Evolutionary conservation across 2,888 invertebrate genomes (phyloP).

Genomic region (Venustoraphidia nigricollis): DNA sequence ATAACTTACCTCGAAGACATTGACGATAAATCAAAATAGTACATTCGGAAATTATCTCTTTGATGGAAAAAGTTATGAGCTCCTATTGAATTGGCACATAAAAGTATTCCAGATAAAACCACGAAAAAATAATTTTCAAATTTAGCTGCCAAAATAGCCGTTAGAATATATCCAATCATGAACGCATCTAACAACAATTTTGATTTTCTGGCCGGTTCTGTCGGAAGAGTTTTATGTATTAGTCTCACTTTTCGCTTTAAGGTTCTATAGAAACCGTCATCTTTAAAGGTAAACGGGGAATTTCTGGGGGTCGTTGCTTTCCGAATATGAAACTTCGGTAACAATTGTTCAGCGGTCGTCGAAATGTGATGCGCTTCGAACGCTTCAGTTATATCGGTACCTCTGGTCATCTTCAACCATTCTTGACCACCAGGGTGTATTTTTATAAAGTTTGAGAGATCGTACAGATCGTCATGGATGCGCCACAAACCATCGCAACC

Average conservation of each 20-base stretch:
- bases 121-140: constrained; percentile 26
- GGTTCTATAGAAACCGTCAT: constrained; percentile 58
- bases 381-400: constrained; percentile 66
- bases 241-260: constrained; percentile 43
- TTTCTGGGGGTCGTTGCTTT: constrained; percentile 46
- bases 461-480: constrained; percentile 62
- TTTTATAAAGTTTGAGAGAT: constrained; percentile 61
- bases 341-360: constrained; percentile 35
- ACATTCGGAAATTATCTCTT: constrained; percentile 63
- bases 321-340: constrained; percentile 48
- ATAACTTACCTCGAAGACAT: constrained; percentile 42
- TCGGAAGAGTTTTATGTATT: constrained; percentile 37
- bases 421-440: constrained; percentile 75
- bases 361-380: constrained; percentile 61
- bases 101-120: constrained; percentile 34
- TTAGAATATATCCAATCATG: constrained; percentile 15
- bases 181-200: constrained; percentile 27
- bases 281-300: constrained; percentile 56
- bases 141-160: constrained; percentile 21
- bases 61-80: constrained; percentile 68
- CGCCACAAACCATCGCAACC: constrained; percentile 69
- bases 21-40: constrained; percentile 52
- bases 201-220: constrained; percentile 20
- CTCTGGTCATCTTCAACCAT: constrained; percentile 57
- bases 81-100: constrained; percentile 41